phyloP scores from a whole-genome alignment of 2,888 invertebrate genomes.

The Hypsopygia costalis region DNA sequence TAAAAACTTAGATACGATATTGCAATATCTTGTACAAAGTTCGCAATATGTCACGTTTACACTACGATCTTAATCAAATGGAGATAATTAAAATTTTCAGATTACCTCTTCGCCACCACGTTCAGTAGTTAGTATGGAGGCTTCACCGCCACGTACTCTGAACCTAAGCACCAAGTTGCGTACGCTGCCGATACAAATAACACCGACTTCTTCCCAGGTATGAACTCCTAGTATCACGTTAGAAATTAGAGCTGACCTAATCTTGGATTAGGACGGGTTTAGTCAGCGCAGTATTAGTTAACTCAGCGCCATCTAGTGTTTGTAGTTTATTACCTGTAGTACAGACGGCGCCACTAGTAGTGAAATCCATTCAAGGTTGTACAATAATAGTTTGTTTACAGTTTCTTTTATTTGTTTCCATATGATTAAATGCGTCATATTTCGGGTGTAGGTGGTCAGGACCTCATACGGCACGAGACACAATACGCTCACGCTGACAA shows the following conservation, averaged over 20 bases:
- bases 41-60: too few species aligned
- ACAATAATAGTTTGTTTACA: background rate
- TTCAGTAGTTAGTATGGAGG: constrained; percentile 38
- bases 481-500: constrained; percentile 65
- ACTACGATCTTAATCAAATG: too few species aligned
- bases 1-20: too few species aligned
- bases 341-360: constrained; percentile 8
- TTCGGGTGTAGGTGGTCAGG: constrained; percentile 59
- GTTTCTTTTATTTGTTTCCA: background rate
- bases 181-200: constrained; percentile 67
- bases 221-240: constrained; percentile 60
- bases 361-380: too few species aligned
- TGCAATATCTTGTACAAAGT: too few species aligned
- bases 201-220: constrained; percentile 72
- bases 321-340: background rate
- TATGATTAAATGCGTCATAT: too few species aligned
- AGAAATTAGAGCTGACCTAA: constrained; percentile 67
- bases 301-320: constrained; percentile 13
- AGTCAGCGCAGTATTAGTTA: constrained; percentile 10
- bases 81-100: constrained; percentile 49
- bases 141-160: constrained; percentile 57
- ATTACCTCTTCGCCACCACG: constrained; percentile 62
- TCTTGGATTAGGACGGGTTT: constrained; percentile 50
- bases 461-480: constrained; percentile 61
- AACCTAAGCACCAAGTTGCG: constrained; percentile 71